Percentiles rank a stretch among this genome's conserved stretches.
phyloP scores from a whole-genome alignment of 2,797 vertebrate species.

The Intellagama lesueurii region DNA sequence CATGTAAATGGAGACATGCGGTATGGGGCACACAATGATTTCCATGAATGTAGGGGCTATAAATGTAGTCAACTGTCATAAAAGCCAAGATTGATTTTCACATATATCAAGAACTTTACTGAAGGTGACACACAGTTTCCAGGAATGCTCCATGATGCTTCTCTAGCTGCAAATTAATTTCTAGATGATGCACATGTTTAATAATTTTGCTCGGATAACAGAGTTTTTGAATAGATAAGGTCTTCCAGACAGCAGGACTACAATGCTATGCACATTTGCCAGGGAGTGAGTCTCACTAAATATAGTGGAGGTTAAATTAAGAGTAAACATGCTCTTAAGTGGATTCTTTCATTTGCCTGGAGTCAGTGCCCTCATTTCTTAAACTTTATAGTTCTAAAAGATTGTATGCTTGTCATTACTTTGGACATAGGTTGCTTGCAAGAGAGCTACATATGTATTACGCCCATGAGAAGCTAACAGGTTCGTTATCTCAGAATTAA shows the following conservation, averaged over 20 bases:
- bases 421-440: neutral
- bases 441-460: neutral
- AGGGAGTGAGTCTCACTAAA: neutral
- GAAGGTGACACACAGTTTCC: neutral
- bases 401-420: neutral
- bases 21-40: neutral
- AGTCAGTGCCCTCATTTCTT: neutral
- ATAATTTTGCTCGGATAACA: neutral
- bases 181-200: neutral
- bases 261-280: neutral
- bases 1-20: constrained; percentile 47
- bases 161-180: neutral
- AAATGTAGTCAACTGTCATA: too few relatives aligned
- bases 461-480: constrained; percentile 13
- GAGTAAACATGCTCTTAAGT: neutral
- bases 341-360: neutral
- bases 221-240: neutral
- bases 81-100: constrained; percentile 1
- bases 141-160: constrained; percentile 6
- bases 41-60: too few relatives aligned
- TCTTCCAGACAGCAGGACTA: neutral
- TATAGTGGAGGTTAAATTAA: neutral
- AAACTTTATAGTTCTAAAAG: neutral
- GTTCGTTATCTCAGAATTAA: constrained; percentile 51
- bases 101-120: constrained; percentile 28